Base-by-base conservation (phyloP, 2,797 vertebrate genomes). In the Heterohyrax brucei region DNA sequence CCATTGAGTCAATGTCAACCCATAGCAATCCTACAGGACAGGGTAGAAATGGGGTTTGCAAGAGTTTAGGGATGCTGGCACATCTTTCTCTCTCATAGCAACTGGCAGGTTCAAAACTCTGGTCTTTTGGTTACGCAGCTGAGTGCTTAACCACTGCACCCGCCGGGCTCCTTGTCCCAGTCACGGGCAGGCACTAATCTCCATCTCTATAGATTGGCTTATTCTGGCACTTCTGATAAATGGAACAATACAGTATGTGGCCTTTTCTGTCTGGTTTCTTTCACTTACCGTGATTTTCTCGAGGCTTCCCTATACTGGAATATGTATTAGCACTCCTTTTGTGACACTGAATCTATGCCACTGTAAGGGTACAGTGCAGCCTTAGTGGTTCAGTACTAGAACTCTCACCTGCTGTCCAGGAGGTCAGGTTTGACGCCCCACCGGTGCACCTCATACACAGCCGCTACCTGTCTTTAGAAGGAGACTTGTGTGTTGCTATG, bases 181-280 rank as follows among this genome's bases (percentile, higher is more conserved):
- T 10, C 66, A 30, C 30, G 44, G 72, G 50, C 48, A 39, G 30
- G 21, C 39, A 79, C 10, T 46, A 19, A 22, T 21, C 44, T 53
- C 33, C 75, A 10, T 53, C 56, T 66, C 30, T 21, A 33, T 62
- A 24, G 50, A 53, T 84, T 62, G 84, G 28, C 48, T 62, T 53
- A 8, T 61, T 89, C 30, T 72, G 13, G 80, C 53, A 84, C 44
- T 89, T 78, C 50, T 70, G 70, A 30, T 24, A 84, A 72, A 62
- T 61, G 22, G 18, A 68, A 72, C 5, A 44, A 78, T 22, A 1
- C 10, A 48, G 5, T 18, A 22, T n/a, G n/a, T 28, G 12, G 22
- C 18, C 18, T 90, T 82, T 70, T 46, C 12, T 19, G 53, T 48
- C 73, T 89, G 56, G n/a, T 46, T 89, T 95, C 33, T 84, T 89